A percentile compares a stretch with the other conserved stretches of the same genome.
phyloP scores from a whole-genome alignment of 1,140 invertebrate genomes.

The Achroia grisella region DNA sequence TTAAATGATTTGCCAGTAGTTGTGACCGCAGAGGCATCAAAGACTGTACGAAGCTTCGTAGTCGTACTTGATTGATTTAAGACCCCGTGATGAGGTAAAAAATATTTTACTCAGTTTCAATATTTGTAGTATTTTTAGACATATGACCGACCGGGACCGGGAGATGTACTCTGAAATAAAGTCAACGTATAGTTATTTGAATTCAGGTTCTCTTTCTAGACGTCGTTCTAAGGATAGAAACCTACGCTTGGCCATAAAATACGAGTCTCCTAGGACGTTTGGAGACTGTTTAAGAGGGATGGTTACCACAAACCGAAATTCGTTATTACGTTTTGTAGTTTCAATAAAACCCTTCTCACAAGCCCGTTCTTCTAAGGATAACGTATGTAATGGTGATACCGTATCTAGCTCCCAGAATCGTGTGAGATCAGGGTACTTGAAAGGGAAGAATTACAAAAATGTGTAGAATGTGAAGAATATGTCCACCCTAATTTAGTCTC shows the following conservation, averaged over 20 bases:
- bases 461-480: too few species aligned
- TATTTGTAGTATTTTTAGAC: constrained; percentile 3
- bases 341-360: constrained; percentile 6
- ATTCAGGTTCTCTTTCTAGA: neutral
- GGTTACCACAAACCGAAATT: constrained; percentile 1
- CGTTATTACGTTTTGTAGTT: constrained; percentile 2
- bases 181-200: constrained; percentile 19
- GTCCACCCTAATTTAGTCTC: too few species aligned
- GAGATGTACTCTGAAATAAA: constrained; percentile 32
- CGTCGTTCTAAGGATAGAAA: constrained; percentile 21
- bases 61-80: constrained; percentile 24
- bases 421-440: too few species aligned
- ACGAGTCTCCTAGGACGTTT: constrained; percentile 18
- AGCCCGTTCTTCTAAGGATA: neutral
- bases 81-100: constrained; percentile 57
- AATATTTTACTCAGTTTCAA: constrained; percentile 21
- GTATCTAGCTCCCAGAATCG: constrained; percentile 7
- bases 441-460: too few species aligned
- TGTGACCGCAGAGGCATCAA: constrained; percentile 26
- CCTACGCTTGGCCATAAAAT: constrained; percentile 14
- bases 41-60: constrained; percentile 38
- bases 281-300: constrained; percentile 2
- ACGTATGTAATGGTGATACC: neutral
- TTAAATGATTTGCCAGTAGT: constrained; percentile 27
- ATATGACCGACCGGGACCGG: constrained; percentile 37